Evolutionary conservation across 2,797 vertebrate species (phyloP).

Genomic region (Huso huso): DNA sequence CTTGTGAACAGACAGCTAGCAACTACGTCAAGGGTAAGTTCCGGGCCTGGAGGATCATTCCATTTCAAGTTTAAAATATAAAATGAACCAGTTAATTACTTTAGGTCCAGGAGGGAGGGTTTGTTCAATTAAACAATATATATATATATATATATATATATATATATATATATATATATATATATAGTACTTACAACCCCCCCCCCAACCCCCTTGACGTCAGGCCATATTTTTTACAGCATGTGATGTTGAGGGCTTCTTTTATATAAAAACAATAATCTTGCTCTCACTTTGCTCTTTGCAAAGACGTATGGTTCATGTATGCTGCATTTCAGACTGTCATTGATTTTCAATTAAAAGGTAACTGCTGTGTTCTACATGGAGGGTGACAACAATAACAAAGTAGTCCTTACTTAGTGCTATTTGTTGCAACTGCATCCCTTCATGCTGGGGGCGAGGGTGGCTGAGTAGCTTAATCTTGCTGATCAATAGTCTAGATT

Average conservation of each 20-base stretch:
- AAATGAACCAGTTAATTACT: no score
- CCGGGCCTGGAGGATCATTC: no score
- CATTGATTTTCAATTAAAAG: slow-evolving; percentile 69
- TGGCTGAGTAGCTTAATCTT: slow-evolving; percentile 39
- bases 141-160: no score
- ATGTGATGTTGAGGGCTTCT: slow-evolving; percentile 7
- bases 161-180: no score
- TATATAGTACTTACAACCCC: no score
- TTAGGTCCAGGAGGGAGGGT: no score
- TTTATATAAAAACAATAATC: slow-evolving; percentile 19
- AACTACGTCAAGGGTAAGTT: no score
- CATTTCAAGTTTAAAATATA: no score
- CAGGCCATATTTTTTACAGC: slow-evolving; percentile 9
- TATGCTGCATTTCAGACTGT: slow-evolving; percentile 46
- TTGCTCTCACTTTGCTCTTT: slow-evolving; percentile 40
- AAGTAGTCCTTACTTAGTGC: slow-evolving; percentile 50
- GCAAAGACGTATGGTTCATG: slow-evolving; percentile 53
- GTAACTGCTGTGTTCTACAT: slow-evolving; percentile 55
- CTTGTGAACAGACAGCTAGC: no score
- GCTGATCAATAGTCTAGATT: slow-evolving; percentile 55
- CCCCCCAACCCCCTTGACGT: background rate
- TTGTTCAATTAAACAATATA: no score
- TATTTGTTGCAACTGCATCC: slow-evolving; percentile 3
- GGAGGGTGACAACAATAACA: slow-evolving; percentile 56
- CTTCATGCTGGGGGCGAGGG: background rate